Percentiles rank a stretch among this genome's conserved stretches.
phyloP scores from a whole-genome alignment of 2,113 vertebrate species.

The Eublepharis macularius region DNA sequence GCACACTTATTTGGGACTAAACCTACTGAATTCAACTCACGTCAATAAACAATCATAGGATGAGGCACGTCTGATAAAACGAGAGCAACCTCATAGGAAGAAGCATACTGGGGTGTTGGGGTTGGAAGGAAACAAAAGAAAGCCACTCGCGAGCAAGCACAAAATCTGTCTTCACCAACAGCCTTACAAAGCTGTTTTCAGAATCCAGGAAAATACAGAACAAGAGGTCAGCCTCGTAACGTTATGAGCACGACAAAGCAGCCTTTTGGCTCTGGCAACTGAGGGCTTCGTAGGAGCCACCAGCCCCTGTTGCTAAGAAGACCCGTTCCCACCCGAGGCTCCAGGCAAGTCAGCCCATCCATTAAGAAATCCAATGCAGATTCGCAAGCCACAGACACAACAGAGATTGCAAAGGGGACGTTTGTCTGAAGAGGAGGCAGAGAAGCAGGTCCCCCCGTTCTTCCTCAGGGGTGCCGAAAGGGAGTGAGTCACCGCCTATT shows the following conservation, averaged over 20 bases:
- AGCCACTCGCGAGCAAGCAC: not conserved
- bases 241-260: not conserved
- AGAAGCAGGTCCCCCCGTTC: conserved; percentile 5
- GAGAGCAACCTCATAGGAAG: not conserved
- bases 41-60: not conserved
- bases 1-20: not conserved
- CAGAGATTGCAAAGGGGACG: conserved; percentile 4
- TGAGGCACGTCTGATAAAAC: not conserved
- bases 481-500: too few relatives aligned
- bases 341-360: not conserved
- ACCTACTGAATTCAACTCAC: not conserved
- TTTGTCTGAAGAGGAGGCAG: fast-evolving
- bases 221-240: not conserved
- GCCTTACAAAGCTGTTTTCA: not conserved
- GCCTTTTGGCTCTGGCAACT: not conserved
- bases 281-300: not conserved
- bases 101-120: not conserved
- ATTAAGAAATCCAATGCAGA: not conserved
- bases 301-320: not conserved
- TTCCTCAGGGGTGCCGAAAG: not conserved
- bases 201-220: not conserved
- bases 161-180: conserved; percentile 3
- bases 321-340: conserved; percentile 1
- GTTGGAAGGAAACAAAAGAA: not conserved
- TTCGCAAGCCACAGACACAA: conserved; percentile 38